Percentiles rank a stretch among this genome's conserved stretches.
Evolutionary conservation across 2,113 vertebrate species (phyloP).

Genomic region (Astatoreochromis straeleni): DNA sequence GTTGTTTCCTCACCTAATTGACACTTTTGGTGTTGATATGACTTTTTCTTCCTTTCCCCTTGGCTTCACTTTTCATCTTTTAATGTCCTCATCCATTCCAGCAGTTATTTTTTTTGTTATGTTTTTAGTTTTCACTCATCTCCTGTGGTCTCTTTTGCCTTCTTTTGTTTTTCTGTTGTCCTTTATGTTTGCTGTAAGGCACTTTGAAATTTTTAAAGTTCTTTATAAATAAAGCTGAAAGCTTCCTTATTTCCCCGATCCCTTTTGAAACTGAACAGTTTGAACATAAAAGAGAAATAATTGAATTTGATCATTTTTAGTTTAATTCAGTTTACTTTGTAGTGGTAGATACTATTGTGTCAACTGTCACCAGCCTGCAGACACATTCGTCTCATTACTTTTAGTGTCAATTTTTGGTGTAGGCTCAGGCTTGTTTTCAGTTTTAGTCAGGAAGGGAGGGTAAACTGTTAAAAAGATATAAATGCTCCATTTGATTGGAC

Average conservation of each 20-base stretch:
- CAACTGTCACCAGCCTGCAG: background rate
- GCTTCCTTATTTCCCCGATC: background rate
- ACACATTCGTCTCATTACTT: background rate
- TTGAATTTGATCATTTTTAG: background rate
- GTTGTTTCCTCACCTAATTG: slow-evolving; percentile 50
- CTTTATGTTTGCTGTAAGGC: background rate
- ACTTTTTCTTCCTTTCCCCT: background rate
- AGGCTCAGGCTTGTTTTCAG: background rate
- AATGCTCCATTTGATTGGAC: background rate
- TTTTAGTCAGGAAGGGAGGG: background rate
- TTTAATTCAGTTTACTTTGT: background rate
- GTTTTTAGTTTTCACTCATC: background rate
- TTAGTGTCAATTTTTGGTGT: background rate
- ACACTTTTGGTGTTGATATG: slow-evolving; percentile 37
- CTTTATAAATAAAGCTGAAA: background rate
- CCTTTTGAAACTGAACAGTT: background rate
- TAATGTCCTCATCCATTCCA: background rate
- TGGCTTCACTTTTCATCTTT: background rate
- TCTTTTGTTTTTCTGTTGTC: background rate
- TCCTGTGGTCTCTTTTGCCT: background rate
- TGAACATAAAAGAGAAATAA: background rate
- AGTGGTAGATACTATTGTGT: background rate
- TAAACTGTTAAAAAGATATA: background rate
- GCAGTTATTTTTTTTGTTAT: background rate
- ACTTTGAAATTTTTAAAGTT: background rate